phyloP scores from a whole-genome alignment of 2,888 invertebrate species.

The Noctua fimbriata region DNA sequence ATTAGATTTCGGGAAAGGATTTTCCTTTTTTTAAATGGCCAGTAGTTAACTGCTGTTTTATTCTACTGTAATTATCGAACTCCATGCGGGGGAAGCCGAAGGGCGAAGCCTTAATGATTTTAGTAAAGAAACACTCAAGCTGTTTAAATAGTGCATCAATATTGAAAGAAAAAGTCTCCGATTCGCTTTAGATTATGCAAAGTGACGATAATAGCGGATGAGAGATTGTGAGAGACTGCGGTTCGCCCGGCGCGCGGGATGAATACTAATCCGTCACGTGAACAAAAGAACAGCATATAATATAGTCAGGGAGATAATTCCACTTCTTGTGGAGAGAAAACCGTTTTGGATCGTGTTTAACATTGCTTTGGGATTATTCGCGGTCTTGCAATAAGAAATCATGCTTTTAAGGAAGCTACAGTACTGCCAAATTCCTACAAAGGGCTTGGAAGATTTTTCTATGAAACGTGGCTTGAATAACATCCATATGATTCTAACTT shows the following conservation, averaged over 20 bases:
- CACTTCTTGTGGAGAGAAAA: conserved; percentile 15
- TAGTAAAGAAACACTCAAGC: not conserved
- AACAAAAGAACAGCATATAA: conserved; percentile 35
- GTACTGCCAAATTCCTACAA: not conserved
- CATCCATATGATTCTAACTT: too few species aligned
- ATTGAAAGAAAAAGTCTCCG: conserved; percentile 9
- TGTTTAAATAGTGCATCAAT: conserved; percentile 1
- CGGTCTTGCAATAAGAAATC: not conserved
- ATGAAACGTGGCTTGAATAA: not conserved
- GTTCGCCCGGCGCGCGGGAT: conserved; percentile 22
- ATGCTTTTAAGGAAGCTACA: not conserved
- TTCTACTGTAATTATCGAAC: too few species aligned
- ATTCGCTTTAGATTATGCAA: conserved; percentile 40
- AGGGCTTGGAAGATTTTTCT: not conserved
- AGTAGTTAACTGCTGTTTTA: not conserved
- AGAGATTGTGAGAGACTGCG: conserved; percentile 22
- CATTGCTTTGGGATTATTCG: not conserved
- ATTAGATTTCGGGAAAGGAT: not conserved
- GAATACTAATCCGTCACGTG: conserved; percentile 56
- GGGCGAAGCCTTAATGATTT: too few species aligned
- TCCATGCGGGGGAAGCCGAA: too few species aligned
- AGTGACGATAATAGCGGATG: conserved; percentile 34
- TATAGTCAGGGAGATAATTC: conserved; percentile 9
- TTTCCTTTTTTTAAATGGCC: not conserved
- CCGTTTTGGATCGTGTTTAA: conserved; percentile 20